Base-by-base conservation (phyloP, 1,140 invertebrate species). In the Venturia canescens region DNA sequence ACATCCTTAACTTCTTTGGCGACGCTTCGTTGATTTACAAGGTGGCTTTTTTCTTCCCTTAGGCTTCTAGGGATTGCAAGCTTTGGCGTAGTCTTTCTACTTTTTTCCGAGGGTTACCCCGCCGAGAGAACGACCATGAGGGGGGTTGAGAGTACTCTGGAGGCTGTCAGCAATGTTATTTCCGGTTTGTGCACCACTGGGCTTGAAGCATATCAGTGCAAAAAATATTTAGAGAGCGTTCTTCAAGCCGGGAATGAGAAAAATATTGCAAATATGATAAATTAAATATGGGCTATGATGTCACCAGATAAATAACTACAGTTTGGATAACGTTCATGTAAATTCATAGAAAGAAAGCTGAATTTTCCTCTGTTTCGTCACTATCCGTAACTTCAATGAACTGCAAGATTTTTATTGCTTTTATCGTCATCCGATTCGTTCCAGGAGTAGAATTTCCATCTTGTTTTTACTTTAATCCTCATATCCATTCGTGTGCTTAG, bases 11-110 rank as follows among this genome's bases (percentile, higher is more conserved):
- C 84, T 80, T 87, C 83, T 81, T 87, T 80, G 82, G 79, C 86
- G 83, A 81, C 80, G 84, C 84, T 78, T 83, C 83, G 79, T 81
- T 87, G 86, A 87, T 87, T 87, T 87, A 87, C 87, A 82, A 78
- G 83, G 79, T 67, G 79, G 81, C 80, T 78, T 70, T 48, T 79
- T 76, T 79, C 82, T 81, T 83, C 82, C 80, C 71, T 50, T 60
- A 53, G 81, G 82, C 74, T 80, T 69, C 81, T 84, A 80, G 81
- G 83, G 82, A 83, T 84, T 85, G 81, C 67, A 80, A 50, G 83
- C 74, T 79, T 78, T 66, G 74, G 81, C 76, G 75, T 71, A 77
- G 72, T 82, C 83, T 84, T 50, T 78, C 79, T 80, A 18, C 82
- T 84, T 81, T 81, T 80, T 80, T 80, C 78, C 69, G 81, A 83